Evolutionary conservation across 2,797 vertebrate genomes (phyloP), one percentile per base, ranked within the genome.

Genomic region (Coracias cyanogaster): DNA sequence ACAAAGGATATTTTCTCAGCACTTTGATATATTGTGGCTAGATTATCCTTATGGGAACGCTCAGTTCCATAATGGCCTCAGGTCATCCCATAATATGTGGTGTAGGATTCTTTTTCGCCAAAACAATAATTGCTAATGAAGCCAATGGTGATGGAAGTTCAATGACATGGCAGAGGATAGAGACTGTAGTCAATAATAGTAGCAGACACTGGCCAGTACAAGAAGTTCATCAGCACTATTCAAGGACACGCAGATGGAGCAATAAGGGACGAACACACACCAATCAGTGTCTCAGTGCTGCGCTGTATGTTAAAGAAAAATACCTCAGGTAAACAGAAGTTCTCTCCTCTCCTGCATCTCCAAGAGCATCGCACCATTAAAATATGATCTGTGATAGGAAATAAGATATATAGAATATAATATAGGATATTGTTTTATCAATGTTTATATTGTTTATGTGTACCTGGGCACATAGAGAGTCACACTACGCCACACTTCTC

Each of bases 1-100:
- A 97, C 95, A 97, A 97, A 97, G 92, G 86, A 97, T 94, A 96
- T 97, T 97, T 97, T 95, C 93, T 94, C 89, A 89, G 84, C 54
- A 41, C 74, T 89, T 83, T 96, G 97, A 97, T 97, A 94, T 94
- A 97, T 90, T 90, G 81, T 95, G 70, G 86, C 64, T 82, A 80
- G 93, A 95, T 96, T 96, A 95, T 91, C 95, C 96, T 97, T 96
- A 94, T 90, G 94, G 97, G 96, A 95, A 96, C 0, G 2, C 67
- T 95, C 82, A 71, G 92, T 90, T 96, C 94, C 62, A 46, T 91
- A 95, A 96, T n/a, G 72, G 94, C 91, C 90, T 92, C 69, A 11
- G 96, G 96, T 97, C 96, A 96, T 90, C 82, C 90, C 49, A 60
- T 95, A 94, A 96, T 86, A 89, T 7, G 22, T 77, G 87, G 65